Evolutionary conservation across 2,888 invertebrate species (phyloP).

Genomic region (Agrotis puta): DNA sequence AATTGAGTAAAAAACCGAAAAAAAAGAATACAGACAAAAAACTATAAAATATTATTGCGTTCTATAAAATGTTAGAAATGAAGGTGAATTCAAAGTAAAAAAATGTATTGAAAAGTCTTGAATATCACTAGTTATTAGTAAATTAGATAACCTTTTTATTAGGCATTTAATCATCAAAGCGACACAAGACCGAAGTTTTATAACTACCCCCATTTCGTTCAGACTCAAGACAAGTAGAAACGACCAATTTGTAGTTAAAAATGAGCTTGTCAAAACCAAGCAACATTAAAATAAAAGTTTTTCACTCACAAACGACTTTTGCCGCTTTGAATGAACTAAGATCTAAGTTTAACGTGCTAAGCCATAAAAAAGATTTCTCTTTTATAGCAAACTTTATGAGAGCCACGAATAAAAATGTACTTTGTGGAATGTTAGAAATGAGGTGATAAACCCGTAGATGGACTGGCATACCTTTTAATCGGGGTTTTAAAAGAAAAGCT

Average conservation of each 20-base stretch:
- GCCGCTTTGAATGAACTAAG: slow-evolving; percentile 39
- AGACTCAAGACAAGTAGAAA: slow-evolving; percentile 16
- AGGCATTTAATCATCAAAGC: slow-evolving; percentile 12
- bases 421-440: slow-evolving; percentile 47
- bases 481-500: slow-evolving; percentile 18
- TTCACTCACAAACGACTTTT: slow-evolving; percentile 32
- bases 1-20: too few species aligned
- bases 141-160: slow-evolving; percentile 9
- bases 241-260: slow-evolving; percentile 41
- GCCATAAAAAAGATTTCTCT: slow-evolving; percentile 63
- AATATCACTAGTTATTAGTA: neutral
- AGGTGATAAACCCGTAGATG: slow-evolving; percentile 38
- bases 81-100: too few species aligned
- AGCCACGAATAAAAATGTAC: slow-evolving; percentile 59
- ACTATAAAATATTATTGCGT: too few species aligned
- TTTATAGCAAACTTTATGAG: slow-evolving; percentile 56
- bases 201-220: slow-evolving; percentile 12
- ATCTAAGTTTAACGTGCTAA: slow-evolving; percentile 56
- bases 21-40: too few species aligned
- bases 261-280: slow-evolving; percentile 35
- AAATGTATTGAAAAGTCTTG: neutral
- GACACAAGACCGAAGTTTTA: neutral
- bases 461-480: slow-evolving; percentile 49
- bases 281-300: slow-evolving; percentile 50
- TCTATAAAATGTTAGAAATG: too few species aligned